A percentile compares a stretch with the other conserved stretches of the same genome.
phyloP scores from a whole-genome alignment of 2,113 vertebrate genomes.

The Varanus salvator region DNA sequence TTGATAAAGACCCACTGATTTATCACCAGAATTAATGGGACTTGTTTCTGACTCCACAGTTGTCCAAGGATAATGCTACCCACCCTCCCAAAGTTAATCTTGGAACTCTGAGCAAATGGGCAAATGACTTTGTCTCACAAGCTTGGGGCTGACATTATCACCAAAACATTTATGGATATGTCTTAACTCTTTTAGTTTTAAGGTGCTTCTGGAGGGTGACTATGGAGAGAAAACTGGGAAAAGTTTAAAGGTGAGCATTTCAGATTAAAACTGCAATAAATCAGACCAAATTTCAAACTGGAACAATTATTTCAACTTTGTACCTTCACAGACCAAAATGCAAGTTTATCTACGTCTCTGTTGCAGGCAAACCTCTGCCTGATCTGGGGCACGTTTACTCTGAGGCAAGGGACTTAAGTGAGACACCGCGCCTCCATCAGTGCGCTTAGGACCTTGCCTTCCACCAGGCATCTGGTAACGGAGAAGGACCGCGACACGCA shows the following conservation, averaged over 20 bases:
- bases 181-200: not conserved
- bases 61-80: too few species aligned
- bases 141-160: not conserved
- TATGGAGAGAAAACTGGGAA: not conserved
- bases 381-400: not conserved
- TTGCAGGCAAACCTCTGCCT: not conserved
- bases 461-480: too few species aligned
- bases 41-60: not conserved
- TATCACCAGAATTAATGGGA: not conserved
- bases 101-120: not conserved
- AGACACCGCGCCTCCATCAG: not conserved
- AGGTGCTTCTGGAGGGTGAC: not conserved
- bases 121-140: not conserved
- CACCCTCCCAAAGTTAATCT: too few species aligned
- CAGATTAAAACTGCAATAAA: not conserved
- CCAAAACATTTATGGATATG: not conserved
- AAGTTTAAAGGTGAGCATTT: not conserved
- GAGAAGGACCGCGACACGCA: not conserved
- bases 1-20: too few species aligned
- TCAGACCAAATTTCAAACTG: not conserved
- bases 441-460: not conserved
- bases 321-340: not conserved
- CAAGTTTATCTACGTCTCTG: not conserved
- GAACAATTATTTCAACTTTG: not conserved
- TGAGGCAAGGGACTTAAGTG: not conserved